Base-by-base conservation (phyloP, 2,888 invertebrate species). In the Vanessa cardui region DNA sequence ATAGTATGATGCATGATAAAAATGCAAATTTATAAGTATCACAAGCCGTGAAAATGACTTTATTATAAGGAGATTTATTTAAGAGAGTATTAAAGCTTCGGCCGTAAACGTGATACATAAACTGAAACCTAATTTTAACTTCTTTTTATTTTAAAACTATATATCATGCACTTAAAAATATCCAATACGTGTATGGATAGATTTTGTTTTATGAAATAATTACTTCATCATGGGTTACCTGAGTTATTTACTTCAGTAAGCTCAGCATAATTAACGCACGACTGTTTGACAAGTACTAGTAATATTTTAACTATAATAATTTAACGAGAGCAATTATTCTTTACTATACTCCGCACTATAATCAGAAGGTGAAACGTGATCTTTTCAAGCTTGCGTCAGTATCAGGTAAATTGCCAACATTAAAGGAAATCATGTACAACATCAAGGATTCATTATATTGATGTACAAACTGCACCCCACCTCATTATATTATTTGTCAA, bases 321-420 rank as follows among this genome's bases (percentile, higher is more conserved):
- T 80, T 74, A 84, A 84, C 78, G 80, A 79, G 79, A 78, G 74
- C 76, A 78, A 85, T 83, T 80, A 82, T 77, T 82, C 78, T 77
- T 74, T 69, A 72, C 74, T 73, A 70, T 77, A 77, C 76, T 74
- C 73, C 73, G 73, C 76, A 72, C 75, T 76, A 77, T 81, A 82
- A 83, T 83, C 81, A 76, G 70, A 68, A 73, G 72, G 66, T 69
- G 73, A 74, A 80, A 81, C 83, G 80, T 83, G 83, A 81, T 80
- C 78, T 80, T 82, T 82, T 79, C 80, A 82, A 79, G 78, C 77
- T 80, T 80, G 80, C 80, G 78, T 80, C 79, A 77, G 79, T 80
- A 80, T 80, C 77, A 80, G 78, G 80, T 78, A 81, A 82, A 84
- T 85, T 81, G 76, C 77, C 73, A 77, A 77, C 80, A 84, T 84